Conservation (phyloP, 2,797 vertebrate genomes). For the Lophotriccus pileatus region DNA sequence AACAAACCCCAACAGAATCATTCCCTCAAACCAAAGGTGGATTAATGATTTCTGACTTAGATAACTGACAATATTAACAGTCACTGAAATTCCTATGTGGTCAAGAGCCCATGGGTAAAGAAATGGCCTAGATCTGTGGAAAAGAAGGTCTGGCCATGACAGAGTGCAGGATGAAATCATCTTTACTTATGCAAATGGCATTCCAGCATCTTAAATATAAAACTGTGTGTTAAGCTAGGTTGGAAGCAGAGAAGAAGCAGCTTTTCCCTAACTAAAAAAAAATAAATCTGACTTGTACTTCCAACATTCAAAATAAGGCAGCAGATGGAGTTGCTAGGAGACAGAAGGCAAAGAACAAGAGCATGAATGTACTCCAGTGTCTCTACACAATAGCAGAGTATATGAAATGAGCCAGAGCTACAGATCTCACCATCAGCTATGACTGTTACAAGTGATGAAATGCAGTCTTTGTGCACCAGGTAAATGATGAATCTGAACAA, state of each 20-base stretch:
- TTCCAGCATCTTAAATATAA: slow-evolving; percentile 3
- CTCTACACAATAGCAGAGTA: slow-evolving; percentile 33
- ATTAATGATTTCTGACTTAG: not conserved
- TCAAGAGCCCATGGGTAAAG: not conserved
- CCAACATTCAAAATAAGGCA: slow-evolving; percentile 54
- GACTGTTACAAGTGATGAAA: not conserved
- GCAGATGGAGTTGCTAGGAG: slow-evolving; percentile 72
- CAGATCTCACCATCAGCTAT: not conserved
- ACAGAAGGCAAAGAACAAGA: slow-evolving; percentile 58
- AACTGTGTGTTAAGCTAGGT: not conserved
- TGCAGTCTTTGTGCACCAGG: not conserved
- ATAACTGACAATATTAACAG: not conserved
- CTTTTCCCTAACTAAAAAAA: slow-evolving; percentile 33
- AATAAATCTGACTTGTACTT: slow-evolving; percentile 34
- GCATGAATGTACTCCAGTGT: slow-evolving; percentile 31
- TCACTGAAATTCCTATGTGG: not conserved
- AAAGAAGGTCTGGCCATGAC: not conserved
- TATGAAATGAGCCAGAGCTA: not conserved
- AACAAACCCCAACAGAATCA: not conserved
- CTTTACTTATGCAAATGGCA: not conserved
- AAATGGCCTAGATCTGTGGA: not conserved
- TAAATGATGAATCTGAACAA: not conserved
- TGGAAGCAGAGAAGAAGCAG: not conserved
- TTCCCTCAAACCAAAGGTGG: not conserved
- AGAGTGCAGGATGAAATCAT: not conserved